Conservation (phyloP, 2,797 vertebrate species). For the Peromyscus nudipes region DNA sequence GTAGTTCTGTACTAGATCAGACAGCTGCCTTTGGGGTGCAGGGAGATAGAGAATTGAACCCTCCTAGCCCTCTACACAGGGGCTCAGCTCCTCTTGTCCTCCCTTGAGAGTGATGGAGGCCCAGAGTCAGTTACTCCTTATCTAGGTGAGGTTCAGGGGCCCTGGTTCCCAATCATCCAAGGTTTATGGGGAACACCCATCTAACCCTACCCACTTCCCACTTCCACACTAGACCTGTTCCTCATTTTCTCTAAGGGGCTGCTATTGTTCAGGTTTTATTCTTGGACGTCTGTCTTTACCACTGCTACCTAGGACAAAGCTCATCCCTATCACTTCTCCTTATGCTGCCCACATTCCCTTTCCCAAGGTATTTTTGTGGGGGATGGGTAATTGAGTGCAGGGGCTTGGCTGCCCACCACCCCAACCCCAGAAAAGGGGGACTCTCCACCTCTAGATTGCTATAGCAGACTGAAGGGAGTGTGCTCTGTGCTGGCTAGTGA, state of each 20-base stretch:
- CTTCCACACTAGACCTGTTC: neutral
- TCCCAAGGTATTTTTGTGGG: neutral
- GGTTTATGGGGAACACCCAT: neutral
- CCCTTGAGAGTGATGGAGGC: neutral
- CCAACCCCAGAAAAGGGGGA: conserved; percentile 19
- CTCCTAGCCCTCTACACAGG: neutral
- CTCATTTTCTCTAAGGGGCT: neutral
- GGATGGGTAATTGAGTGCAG: neutral
- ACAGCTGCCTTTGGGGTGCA: neutral
- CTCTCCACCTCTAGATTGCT: neutral
- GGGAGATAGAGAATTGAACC: neutral
- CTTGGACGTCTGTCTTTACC: conserved; percentile 78
- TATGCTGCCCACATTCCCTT: neutral
- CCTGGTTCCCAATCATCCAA: neutral
- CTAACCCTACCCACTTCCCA: neutral
- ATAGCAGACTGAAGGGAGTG: neutral
- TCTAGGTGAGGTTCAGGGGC: neutral
- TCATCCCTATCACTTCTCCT: neutral
- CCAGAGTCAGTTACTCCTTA: neutral
- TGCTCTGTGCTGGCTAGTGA: neutral
- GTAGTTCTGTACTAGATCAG: neutral
- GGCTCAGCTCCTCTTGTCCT: neutral
- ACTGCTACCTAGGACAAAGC: conserved; percentile 45
- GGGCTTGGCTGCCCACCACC: neutral
- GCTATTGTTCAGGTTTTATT: conserved; percentile 78